A percentile compares a stretch with the other conserved stretches of the same genome.
Conservation (phyloP, 30 jellyfish, hydroid and myxozoan species). For the Cassiopea xamachana region DNA sequence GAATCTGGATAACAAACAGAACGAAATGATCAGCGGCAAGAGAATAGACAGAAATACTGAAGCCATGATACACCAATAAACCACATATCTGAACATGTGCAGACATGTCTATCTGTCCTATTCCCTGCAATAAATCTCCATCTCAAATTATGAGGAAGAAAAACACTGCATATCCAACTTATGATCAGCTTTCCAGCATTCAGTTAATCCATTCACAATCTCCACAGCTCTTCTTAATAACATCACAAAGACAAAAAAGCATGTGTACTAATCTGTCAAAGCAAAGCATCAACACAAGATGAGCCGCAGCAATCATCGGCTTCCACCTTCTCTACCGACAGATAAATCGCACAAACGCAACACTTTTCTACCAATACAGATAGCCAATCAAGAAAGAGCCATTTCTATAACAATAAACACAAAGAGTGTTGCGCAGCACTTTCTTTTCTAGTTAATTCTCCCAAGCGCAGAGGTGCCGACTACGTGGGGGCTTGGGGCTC, state of each 20-base stretch:
- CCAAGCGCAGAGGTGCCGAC: no score
- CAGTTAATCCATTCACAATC: not conserved
- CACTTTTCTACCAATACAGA: no score
- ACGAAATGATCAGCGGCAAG: no score
- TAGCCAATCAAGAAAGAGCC: no score
- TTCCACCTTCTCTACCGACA: slow-evolving; percentile 2
- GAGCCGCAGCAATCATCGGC: not conserved
- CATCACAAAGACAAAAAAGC: not conserved
- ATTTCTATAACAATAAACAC: no score
- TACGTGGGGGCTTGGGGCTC: no score
- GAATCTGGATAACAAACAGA: no score
- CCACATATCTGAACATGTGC: not conserved
- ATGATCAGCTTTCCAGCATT: not conserved
- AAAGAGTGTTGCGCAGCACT: no score
- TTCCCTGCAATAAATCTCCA: not conserved
- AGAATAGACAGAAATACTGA: no score
- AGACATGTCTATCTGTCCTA: not conserved
- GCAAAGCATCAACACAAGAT: not conserved
- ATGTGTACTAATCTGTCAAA: not conserved
- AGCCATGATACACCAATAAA: not conserved
- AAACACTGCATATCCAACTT: not conserved
- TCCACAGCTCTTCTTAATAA: not conserved
- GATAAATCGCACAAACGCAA: not conserved
- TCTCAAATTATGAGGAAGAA: not conserved
- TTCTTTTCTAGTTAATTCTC: no score